Evolutionary conservation across 2,888 invertebrate species (phyloP).

Genomic region (Luffia ferchaultella): DNA sequence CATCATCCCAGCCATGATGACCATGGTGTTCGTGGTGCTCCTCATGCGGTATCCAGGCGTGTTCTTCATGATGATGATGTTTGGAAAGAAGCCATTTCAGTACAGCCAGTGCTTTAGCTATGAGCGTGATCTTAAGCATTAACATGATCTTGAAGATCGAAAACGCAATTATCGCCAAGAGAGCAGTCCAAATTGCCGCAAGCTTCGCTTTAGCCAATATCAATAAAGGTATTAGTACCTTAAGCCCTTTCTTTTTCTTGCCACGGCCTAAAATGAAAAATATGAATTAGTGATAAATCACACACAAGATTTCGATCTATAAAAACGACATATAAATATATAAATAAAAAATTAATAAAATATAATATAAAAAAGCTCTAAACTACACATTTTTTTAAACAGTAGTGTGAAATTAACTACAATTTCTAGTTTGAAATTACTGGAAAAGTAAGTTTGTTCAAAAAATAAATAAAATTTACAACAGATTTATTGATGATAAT

Average conservation of each 20-base stretch:
- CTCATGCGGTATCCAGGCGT: conserved; percentile 13
- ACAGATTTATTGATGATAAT: too few relatives aligned
- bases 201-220: conserved; percentile 73
- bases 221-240: conserved; percentile 55
- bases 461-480: too few relatives aligned
- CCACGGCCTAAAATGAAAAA: conserved; percentile 63
- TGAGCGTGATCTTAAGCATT: conserved; percentile 78
- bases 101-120: conserved; percentile 41
- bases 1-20: conserved; percentile 32
- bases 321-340: background rate
- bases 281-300: background rate
- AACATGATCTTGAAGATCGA: conserved; percentile 77
- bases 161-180: conserved; percentile 72
- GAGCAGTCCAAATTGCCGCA: conserved; percentile 69
- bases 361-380: too few relatives aligned
- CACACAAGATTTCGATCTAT: background rate
- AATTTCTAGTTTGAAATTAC: too few relatives aligned
- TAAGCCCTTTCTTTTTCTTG: conserved; percentile 72
- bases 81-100: conserved; percentile 49
- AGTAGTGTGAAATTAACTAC: too few relatives aligned
- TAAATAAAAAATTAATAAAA: too few relatives aligned
- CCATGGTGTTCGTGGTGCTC: conserved; percentile 16
- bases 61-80: conserved; percentile 34
- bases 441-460: too few relatives aligned
- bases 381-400: too few relatives aligned